phyloP scores from a whole-genome alignment of 1,140 invertebrate species.

The Eufriesea mexicana region DNA sequence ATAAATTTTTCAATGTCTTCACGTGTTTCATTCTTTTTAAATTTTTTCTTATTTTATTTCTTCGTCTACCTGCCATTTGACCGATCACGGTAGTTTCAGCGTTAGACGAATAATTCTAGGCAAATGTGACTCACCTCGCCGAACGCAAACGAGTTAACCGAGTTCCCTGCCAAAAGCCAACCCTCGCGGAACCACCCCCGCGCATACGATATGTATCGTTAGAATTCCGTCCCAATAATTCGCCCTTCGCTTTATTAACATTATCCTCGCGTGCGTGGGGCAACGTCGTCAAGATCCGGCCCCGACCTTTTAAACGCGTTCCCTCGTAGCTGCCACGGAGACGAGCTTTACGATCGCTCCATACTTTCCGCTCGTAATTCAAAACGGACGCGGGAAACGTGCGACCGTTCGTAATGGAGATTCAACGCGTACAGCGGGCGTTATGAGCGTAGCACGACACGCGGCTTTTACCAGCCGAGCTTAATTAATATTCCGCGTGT shows the following conservation, averaged over 20 bases:
- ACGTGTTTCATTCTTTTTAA: no score
- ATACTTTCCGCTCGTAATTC: conserved; percentile 67
- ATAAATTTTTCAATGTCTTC: no score
- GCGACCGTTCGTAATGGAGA: conserved; percentile 59
- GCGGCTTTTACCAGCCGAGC: conserved; percentile 18
- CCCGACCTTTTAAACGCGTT: conserved; percentile 56
- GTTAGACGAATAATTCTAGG: no score
- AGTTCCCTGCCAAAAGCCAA: neutral
- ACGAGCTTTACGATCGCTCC: conserved; percentile 66
- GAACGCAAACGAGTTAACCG: no score
- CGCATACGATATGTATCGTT: conserved; percentile 9
- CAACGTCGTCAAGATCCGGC: conserved; percentile 2
- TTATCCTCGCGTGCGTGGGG: conserved; percentile 26
- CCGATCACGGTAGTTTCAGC: no score
- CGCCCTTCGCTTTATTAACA: conserved; percentile 35
- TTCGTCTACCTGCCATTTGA: no score
- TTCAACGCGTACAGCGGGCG: conserved; percentile 46
- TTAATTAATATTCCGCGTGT: conserved; percentile 69
- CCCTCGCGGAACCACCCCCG: neutral
- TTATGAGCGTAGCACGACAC: conserved; percentile 37
- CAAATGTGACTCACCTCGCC: no score
- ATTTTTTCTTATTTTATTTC: no score
- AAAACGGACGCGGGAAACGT: conserved; percentile 62
- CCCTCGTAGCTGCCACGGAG: conserved; percentile 12
- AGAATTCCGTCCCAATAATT: conserved; percentile 39